These are phyloP conservation scores for Butastur rufipennis DNA, from an alignment of 2,113 vertebrate genomes.

Conservation along the genomic window DNA sequence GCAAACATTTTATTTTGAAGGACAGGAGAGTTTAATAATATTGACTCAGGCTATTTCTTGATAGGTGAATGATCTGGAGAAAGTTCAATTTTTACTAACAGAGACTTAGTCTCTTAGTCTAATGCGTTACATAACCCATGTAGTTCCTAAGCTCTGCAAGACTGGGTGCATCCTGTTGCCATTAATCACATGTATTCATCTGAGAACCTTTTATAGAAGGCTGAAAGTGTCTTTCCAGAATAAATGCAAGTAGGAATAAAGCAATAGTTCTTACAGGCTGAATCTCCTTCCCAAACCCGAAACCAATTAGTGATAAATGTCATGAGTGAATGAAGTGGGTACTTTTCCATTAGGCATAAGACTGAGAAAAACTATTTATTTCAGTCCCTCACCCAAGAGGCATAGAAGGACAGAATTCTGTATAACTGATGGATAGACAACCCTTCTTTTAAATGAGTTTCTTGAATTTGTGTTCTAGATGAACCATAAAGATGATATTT, in stretches of 20 bases:
- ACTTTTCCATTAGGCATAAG: not conserved
- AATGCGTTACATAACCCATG: not conserved
- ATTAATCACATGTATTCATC: not conserved
- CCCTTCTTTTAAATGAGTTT: not conserved
- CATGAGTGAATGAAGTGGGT: not conserved
- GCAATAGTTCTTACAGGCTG: not conserved
- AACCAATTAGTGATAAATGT: not conserved
- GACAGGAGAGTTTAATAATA: not conserved
- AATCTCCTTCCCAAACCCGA: not conserved
- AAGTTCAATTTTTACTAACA: not conserved
- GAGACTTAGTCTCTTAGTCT: not conserved
- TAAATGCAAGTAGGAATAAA: not conserved
- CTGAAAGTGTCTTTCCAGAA: not conserved
- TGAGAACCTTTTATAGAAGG: not conserved
- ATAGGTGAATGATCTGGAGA: not conserved
- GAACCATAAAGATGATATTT: not conserved
- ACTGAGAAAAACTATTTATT: not conserved
- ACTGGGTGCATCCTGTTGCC: not conserved
- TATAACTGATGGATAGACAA: not conserved
- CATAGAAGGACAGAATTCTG: not conserved
- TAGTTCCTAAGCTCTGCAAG: not conserved
- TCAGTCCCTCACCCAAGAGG: not conserved
- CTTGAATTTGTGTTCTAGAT: not conserved
- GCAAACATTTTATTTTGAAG: not conserved
- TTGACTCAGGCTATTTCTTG: not conserved